Conservation (phyloP, 2,113 vertebrate species). For the Taurulus bubalis region DNA sequence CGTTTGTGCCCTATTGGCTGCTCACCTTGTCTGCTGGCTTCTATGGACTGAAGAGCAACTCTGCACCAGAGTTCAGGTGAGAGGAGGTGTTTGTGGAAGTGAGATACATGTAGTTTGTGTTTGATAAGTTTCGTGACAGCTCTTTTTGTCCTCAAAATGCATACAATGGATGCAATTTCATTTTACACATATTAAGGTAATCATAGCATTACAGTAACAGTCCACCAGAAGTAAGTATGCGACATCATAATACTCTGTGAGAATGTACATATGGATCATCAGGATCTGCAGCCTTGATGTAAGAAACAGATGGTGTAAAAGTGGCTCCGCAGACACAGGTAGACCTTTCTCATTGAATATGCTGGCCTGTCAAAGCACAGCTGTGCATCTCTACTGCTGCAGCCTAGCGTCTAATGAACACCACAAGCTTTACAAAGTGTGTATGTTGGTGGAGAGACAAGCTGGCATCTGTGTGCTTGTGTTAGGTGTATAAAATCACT, state of each 20-base stretch:
- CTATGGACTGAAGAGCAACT: slow-evolving; percentile 89
- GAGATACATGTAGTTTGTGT: neutral
- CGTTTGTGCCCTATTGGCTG: slow-evolving; percentile 94
- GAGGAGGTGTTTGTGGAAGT: slow-evolving; percentile 3
- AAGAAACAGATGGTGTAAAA: slow-evolving; percentile 50
- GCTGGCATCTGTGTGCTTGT: slow-evolving; percentile 15
- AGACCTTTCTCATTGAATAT: slow-evolving; percentile 52
- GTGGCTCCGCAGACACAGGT: slow-evolving; percentile 34
- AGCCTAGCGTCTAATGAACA: slow-evolving; percentile 26
- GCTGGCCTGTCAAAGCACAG: slow-evolving; percentile 58
- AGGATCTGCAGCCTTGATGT: slow-evolving; percentile 24
- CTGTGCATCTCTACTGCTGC: slow-evolving; percentile 47
- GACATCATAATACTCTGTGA: neutral
- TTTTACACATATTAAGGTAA: neutral
- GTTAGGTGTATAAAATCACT: slow-evolving; percentile 37
- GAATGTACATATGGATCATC: slow-evolving; percentile 30
- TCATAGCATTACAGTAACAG: neutral
- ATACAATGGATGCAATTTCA: neutral
- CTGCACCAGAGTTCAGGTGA: slow-evolving; percentile 93
- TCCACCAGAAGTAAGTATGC: neutral
- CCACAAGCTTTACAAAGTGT: slow-evolving; percentile 20
- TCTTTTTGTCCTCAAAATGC: neutral
- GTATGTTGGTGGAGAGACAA: slow-evolving; percentile 14
- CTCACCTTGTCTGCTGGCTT: slow-evolving; percentile 93
- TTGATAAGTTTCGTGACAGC: neutral